Conservation (phyloP, 2,113 vertebrate genomes). For the Hylia prasina region DNA sequence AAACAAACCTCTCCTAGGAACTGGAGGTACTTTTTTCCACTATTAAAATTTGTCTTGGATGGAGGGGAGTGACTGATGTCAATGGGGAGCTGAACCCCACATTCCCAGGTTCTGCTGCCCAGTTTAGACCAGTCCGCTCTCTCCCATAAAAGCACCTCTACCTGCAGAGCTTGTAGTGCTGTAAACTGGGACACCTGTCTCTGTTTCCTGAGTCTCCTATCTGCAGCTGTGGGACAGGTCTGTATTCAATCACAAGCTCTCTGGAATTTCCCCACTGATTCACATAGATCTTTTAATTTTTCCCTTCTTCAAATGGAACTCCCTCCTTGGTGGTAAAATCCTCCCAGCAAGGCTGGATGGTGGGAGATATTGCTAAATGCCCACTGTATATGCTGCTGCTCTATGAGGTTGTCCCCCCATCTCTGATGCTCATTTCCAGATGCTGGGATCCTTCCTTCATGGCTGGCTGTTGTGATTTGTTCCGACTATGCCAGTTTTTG, state of each 20-base stretch:
- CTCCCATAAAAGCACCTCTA: neutral
- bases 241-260: neutral
- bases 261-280: neutral
- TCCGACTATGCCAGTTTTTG: neutral
- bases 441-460: neutral
- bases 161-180: neutral
- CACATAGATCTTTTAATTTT: neutral
- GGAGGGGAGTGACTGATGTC: neutral
- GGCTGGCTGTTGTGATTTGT: neutral
- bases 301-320: neutral
- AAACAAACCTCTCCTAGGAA: neutral
- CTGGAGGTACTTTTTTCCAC: neutral
- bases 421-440: neutral
- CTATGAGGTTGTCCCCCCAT: rapidly evolving
- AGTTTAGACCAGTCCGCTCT: neutral
- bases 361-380: neutral
- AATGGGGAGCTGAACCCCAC: neutral
- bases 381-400: neutral
- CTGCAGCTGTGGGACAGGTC: neutral
- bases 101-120: neutral
- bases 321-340: neutral
- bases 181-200: neutral
- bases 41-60: neutral
- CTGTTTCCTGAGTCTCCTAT: neutral
- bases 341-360: neutral